phyloP scores from a whole-genome alignment of 2,888 invertebrate species.

The Stomorhina lunata region DNA sequence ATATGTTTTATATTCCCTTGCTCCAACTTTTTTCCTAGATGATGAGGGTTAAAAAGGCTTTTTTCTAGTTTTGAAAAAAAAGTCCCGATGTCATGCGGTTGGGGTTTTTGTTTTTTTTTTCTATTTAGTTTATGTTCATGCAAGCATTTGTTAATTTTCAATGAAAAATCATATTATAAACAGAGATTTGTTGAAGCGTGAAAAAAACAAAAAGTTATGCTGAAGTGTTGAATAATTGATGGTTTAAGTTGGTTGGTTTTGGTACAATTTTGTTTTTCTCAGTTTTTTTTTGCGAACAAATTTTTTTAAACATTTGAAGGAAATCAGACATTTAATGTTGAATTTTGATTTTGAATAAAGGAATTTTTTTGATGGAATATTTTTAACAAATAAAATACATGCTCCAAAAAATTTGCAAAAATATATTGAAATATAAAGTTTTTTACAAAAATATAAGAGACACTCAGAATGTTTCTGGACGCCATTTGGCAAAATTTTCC shows the following conservation, averaged over 20 bases:
- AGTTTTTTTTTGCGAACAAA: too few relatives aligned
- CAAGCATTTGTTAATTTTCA: background rate
- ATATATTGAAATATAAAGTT: too few relatives aligned
- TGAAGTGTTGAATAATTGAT: constrained; percentile 30
- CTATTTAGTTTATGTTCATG: background rate
- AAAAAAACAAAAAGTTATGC: constrained; percentile 4
- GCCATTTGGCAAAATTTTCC: too few relatives aligned
- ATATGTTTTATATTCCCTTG: constrained; percentile 16
- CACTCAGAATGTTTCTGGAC: too few relatives aligned
- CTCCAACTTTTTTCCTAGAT: background rate
- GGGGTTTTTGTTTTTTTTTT: background rate
- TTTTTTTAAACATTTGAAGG: too few relatives aligned
- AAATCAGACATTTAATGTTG: too few relatives aligned
- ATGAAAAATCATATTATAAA: constrained; percentile 21
- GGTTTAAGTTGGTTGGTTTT: background rate
- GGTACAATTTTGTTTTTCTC: background rate
- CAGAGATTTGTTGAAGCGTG: constrained; percentile 1
- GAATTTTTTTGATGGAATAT: too few relatives aligned
- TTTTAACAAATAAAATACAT: too few relatives aligned
- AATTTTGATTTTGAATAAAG: too few relatives aligned
- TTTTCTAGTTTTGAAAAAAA: constrained; percentile 27
- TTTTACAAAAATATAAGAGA: too few relatives aligned
- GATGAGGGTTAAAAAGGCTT: background rate
- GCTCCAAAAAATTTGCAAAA: too few relatives aligned
- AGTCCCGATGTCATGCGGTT: background rate